Evolutionary conservation across 2,113 vertebrate genomes (phyloP), one percentile per base, ranked within the genome.

Genomic region (Colossoma macropomum): DNA sequence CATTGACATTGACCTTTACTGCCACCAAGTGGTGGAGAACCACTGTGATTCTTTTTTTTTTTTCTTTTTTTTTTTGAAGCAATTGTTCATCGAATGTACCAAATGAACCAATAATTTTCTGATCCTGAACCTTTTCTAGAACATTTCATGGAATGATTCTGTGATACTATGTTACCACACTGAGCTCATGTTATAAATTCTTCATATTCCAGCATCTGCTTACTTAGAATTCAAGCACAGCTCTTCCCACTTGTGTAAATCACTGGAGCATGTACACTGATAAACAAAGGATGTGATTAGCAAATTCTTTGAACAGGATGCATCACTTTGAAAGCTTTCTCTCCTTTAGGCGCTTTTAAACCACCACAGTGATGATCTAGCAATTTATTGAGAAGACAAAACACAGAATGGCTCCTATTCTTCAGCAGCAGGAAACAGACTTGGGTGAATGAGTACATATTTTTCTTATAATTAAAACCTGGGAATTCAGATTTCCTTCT

Each of bases 161-260:
- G 27, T 34, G 2, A 17, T 21, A 1, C 50, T 69, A 50, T 23
- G 30, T 60, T 19, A 32, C 65, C 65, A 2, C 9, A n/a, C 45
- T 12, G 23, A 8, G 15, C 30, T 21, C 52, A 59, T 59, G 23
- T 17, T 1, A 17, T 11, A 59, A 56, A 79, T n/a, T 56, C 65
- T 7, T 52, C 27, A 10, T 8, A 9, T 34, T 50, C 2, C 41
- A 23, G 25, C 11, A 52, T n/a, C 13, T 41, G 50, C 50, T 59
- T 59, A 59, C 50, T 23, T 79, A 50, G n/a, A 59, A 7, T 41
- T 70, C 45, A 63, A 77, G 34, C 75, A 69, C 60, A 30, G 66
- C 30, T 52, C 50, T 34, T 32, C 23, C 28, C 10, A 25, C 30
- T 79, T 21, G 48, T 78, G 19, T 56, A 10, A 77, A 48, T 21